Percentiles rank a stretch among this genome's conserved stretches.
These are phyloP conservation scores for Meloidogyne hapla DNA, from an alignment of 1,140 invertebrate genomes.

Conservation along the genomic window DNA sequence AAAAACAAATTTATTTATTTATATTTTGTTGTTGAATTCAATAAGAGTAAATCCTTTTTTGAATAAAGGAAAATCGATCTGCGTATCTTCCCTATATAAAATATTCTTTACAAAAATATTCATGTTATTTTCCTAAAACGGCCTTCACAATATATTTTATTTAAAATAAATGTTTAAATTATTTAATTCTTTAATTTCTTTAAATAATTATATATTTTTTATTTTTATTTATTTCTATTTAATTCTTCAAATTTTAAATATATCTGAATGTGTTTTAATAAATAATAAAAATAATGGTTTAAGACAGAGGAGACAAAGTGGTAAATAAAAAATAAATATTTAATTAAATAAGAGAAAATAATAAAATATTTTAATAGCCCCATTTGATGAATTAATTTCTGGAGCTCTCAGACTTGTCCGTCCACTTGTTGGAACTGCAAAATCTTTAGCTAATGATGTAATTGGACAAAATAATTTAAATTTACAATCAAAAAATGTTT, in stretches of 20 bases:
- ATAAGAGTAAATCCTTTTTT: too few relatives aligned
- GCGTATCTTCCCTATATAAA: too few relatives aligned
- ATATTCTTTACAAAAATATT: too few relatives aligned
- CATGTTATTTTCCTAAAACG: too few relatives aligned
- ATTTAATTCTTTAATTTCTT: not conserved
- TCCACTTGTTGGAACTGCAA: slow-evolving; percentile 37
- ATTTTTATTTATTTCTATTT: not conserved
- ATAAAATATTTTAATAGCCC: slow-evolving; percentile 11
- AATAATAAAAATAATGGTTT: not conserved
- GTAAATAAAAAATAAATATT: not conserved
- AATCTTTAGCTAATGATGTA: slow-evolving; percentile 20
- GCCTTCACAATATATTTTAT: too few relatives aligned
- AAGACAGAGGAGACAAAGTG: not conserved
- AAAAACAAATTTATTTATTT: too few relatives aligned
- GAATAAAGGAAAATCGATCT: too few relatives aligned
- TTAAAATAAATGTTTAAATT: not conserved
- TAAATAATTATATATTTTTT: not conserved
- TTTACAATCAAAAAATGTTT: not conserved
- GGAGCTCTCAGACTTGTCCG: slow-evolving; percentile 33
- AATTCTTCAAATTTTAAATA: not conserved
- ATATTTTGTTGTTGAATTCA: too few relatives aligned
- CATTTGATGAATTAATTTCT: slow-evolving; percentile 39
- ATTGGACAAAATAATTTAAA: slow-evolving; percentile 23
- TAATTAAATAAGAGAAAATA: too few relatives aligned
- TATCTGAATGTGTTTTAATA: not conserved